Evolutionary conservation across 2,797 vertebrate species (phyloP).

Genomic region (Monodelphis domestica): DNA sequence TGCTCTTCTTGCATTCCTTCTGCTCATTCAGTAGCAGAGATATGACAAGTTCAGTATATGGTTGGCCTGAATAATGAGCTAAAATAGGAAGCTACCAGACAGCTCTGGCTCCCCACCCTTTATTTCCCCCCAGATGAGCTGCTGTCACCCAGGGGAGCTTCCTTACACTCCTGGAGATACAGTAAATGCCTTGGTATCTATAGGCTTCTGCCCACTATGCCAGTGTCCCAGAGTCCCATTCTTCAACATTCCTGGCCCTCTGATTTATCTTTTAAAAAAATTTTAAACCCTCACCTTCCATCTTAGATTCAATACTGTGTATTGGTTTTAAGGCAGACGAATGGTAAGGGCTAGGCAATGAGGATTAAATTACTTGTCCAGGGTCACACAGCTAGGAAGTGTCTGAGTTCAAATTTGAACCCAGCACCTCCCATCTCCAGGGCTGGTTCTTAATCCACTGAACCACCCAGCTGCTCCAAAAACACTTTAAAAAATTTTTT

Average conservation of each 20-base stretch:
- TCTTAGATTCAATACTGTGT: no score
- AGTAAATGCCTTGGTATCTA: not conserved
- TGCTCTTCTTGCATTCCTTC: not conserved
- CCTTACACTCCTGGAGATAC: not conserved
- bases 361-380: no score
- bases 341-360: no score
- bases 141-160: not conserved
- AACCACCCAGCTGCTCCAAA: no score
- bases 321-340: no score
- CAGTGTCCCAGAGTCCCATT: not conserved
- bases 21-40: not conserved
- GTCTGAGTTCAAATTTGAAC: no score
- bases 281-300: no score
- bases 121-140: not conserved
- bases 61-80: not conserved
- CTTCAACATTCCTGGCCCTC: not conserved
- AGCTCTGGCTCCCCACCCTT: not conserved
- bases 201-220: not conserved
- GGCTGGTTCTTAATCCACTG: no score
- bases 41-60: not conserved
- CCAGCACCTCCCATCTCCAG: no score
- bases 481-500: not conserved
- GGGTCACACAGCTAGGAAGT: no score
- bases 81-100: not conserved
- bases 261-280: not conserved